phyloP scores from a whole-genome alignment of 2,113 vertebrate species.

The Vimba vimba region DNA sequence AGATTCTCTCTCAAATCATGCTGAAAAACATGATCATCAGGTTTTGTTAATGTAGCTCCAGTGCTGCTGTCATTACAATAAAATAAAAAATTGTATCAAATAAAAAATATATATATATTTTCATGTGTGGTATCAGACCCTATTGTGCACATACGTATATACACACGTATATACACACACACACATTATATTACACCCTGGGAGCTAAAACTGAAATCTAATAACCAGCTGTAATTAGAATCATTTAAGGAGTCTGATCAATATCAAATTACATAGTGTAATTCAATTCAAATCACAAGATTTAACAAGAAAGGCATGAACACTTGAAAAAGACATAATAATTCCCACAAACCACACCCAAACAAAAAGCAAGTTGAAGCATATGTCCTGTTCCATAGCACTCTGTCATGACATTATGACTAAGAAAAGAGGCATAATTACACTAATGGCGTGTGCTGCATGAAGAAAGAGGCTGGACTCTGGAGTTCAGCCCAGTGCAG shows the following conservation, averaged over 20 bases:
- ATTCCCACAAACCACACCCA: conserved; percentile 3
- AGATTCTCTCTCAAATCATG: no score
- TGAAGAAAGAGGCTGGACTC: not conserved
- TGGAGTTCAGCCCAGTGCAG: not conserved
- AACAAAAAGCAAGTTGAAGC: conserved; percentile 22
- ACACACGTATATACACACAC: no score
- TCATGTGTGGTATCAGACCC: no score
- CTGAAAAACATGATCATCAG: no score
- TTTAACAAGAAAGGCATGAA: not conserved
- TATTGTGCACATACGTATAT: no score
- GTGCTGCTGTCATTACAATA: not conserved
- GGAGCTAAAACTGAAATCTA: not conserved
- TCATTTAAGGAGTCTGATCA: not conserved
- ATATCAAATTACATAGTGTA: not conserved
- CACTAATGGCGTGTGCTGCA: not conserved
- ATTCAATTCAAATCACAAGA: not conserved
- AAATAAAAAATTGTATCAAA: no score
- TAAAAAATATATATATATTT: no score
- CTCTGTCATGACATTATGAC: not conserved
- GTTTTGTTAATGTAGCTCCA: not conserved
- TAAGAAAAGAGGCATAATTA: conserved; percentile 1
- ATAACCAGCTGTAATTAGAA: not conserved
- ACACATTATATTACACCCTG: not conserved
- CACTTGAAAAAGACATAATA: not conserved
- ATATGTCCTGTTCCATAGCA: not conserved